Conservation (phyloP, 2,888 invertebrate genomes). For the Biston stratarius region DNA sequence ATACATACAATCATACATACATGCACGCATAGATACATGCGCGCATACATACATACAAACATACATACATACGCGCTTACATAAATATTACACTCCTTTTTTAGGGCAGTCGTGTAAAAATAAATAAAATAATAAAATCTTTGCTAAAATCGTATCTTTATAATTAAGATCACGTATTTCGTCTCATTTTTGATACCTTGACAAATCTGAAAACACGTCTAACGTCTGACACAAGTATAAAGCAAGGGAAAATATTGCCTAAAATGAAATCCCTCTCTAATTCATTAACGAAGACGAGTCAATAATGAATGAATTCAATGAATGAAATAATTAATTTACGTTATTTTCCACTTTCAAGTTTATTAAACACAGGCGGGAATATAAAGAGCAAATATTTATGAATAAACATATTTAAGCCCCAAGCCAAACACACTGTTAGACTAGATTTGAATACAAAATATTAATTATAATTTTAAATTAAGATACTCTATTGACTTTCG, state of each 20-base stretch:
- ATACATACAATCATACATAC: too few relatives aligned
- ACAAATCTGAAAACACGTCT: too few relatives aligned
- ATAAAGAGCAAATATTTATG: conserved; percentile 18
- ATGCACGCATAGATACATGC: too few relatives aligned
- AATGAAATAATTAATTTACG: conserved; percentile 15
- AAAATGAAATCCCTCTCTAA: neutral
- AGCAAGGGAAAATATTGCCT: neutral
- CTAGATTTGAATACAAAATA: conserved; percentile 19
- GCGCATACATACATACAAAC: too few relatives aligned
- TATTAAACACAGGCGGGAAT: conserved; percentile 13
- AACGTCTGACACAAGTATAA: neutral
- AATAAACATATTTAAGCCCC: conserved; percentile 12
- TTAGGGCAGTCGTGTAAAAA: too few relatives aligned
- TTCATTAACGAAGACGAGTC: conserved; percentile 5
- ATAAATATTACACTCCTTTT: too few relatives aligned
- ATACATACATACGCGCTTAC: too few relatives aligned
- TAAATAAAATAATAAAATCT: too few relatives aligned
- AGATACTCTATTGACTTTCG: conserved; percentile 14
- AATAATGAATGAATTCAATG: conserved; percentile 9
- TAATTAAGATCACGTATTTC: too few relatives aligned
- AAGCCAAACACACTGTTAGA: conserved; percentile 6
- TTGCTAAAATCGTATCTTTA: too few relatives aligned
- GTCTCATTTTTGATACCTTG: too few relatives aligned
- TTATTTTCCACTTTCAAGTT: conserved; percentile 12
- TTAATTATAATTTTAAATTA: conserved; percentile 22